Base-by-base conservation (phyloP, 2,888 invertebrate species). In the Sclerodermus sp. region DNA sequence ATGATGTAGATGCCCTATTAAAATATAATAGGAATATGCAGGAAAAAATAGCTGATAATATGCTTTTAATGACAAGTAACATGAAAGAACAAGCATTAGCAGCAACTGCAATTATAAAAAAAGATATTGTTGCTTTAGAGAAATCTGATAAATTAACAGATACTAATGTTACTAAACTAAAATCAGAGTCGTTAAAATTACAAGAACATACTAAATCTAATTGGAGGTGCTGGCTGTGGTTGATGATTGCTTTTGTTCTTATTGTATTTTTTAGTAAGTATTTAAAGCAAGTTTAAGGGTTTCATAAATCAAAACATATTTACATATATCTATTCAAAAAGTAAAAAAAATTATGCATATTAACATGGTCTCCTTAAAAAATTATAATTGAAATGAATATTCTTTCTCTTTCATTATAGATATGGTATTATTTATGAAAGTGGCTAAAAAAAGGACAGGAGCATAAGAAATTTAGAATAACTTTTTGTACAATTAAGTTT, bases 211-310 rank as follows among this genome's bases (percentile, higher is more conserved):
- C 91, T 16, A 85, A 86, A 57, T 87, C 90, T 55, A 90, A 91
- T 0, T 96, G 93, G 86, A 92, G 93, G 71, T 96, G 96, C 78
- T 95, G 95, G 94, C 86, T 96, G 60, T 96, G 95, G 93, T 79
- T 95, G 32, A 90, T 96, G 90, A 82, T 96, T 46, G 85, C 87
- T 5, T 81, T 92, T 42, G 95, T 96, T 41, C 85, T 93, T 75
- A 82, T 87, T 49, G 88, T 92, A 64, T 96, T 96, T 80, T 87
- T 96, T 55, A 90, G 92, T 92, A 80, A 85, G 89, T 58, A 12
- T 23, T 9, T 17, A 12, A 10, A 16, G 23, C 8, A 3, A 23
- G 8, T 23, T 23, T 23, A 23, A 23, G 3, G 23, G 8, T 23
- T 23, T 23, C 8, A 5, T 8, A 23, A 23, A 23, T 23, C 4